Evolutionary conservation across 1,140 invertebrate species (phyloP), one percentile per base, ranked within the genome.

Genomic region (Drosophila insularis): DNA sequence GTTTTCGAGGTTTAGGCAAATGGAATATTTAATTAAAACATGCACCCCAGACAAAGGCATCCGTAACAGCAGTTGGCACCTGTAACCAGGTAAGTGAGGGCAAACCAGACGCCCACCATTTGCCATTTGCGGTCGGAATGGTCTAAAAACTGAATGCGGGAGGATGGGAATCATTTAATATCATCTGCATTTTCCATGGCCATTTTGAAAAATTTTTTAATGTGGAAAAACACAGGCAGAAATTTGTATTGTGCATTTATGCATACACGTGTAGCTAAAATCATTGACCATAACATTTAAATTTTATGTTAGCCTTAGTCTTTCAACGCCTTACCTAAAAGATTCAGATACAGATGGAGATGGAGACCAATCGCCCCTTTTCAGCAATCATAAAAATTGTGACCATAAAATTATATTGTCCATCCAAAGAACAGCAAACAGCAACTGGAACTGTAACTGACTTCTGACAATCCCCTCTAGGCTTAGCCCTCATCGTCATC

Each of bases 21-120:
- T 89, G 85, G 86, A 89, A 89, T 89, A 89, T 90, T 90, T 90
- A 90, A 90, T 89, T 90, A 90, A 87, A 87, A 87, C 82, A 81
- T 78, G 73, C 76, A 11, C 43, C 17, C 55, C 85, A 89, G 66
- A 80, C 76, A 68, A 50, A 75, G 61, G 56, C 58, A 43, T 46
- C 74, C 21, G 53, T 23, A 17, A 58, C 55, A 23, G 14, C 55
- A 58, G 35, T 23, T 60, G 27, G 65, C 50, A 63, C 43, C 40
- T 37, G 31, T 32, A 55, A 50, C 59, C 71, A 77, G 68, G 63
- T 68, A 63, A 59, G 81, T 43, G 68, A 72, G 55, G 67, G 70
- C 69, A 50, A 73, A 61, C 62, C 56, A 78, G 55, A 50, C 43
- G 43, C 43, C 21, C 43, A 50, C 43, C 78, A 69, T 71, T 65